Conservation (phyloP, 1,140 invertebrate genomes). For the Chironomus tepperi region DNA sequence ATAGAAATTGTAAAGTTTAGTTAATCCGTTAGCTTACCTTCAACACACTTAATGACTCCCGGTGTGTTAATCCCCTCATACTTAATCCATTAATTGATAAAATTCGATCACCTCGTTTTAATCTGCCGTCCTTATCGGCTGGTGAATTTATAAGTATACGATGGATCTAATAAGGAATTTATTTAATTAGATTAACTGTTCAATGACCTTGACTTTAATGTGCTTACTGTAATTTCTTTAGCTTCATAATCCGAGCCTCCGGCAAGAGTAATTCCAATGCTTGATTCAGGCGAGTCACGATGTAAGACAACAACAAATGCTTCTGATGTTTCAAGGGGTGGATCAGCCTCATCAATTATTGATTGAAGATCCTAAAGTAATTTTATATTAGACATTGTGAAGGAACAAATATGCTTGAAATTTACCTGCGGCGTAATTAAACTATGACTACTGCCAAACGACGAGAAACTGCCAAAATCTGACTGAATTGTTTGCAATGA, state of each 20-base stretch:
- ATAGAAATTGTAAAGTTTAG: neutral
- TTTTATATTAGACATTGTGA: no score
- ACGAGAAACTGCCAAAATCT: slow-evolving; percentile 39
- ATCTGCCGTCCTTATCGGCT: slow-evolving; percentile 72
- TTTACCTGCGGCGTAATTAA: slow-evolving; percentile 35
- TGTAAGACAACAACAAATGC: slow-evolving; percentile 40
- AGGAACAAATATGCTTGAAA: no score
- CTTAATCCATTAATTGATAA: slow-evolving; percentile 80
- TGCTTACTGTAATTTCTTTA: slow-evolving; percentile 77
- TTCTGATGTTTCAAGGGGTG: slow-evolving; percentile 37
- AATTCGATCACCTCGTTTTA: slow-evolving; percentile 80
- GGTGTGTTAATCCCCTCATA: slow-evolving; percentile 71
- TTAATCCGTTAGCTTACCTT: slow-evolving; percentile 49
- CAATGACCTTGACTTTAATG: neutral
- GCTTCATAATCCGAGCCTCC: slow-evolving; percentile 82
- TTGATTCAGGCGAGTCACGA: slow-evolving; percentile 49
- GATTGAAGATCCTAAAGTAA: slow-evolving; percentile 34
- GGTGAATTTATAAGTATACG: slow-evolving; percentile 75
- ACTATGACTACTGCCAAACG: slow-evolving; percentile 39
- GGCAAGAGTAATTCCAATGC: slow-evolving; percentile 76
- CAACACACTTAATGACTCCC: slow-evolving; percentile 72
- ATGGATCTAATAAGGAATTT: slow-evolving; percentile 55
- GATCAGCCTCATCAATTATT: slow-evolving; percentile 40
- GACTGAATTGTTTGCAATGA: slow-evolving; percentile 37
- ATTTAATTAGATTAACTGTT: neutral